Evolutionary conservation across 2,797 vertebrate species (phyloP).

Genomic region (Crenichthys baileyi): DNA sequence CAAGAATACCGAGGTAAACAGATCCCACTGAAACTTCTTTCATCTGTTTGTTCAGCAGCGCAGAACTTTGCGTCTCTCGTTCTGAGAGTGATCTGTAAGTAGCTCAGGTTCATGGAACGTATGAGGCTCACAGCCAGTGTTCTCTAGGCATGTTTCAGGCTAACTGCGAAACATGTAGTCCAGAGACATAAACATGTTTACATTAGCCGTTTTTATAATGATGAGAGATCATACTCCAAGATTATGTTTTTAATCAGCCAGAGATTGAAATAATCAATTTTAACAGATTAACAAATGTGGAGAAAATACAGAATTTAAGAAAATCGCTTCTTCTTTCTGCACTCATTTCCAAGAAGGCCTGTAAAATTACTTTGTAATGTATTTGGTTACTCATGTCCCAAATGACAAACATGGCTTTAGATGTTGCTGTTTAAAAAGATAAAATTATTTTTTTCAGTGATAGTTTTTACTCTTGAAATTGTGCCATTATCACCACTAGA

Average conservation of each 20-base stretch:
- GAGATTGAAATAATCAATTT: not conserved
- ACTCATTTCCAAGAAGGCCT: not conserved
- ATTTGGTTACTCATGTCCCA: not conserved
- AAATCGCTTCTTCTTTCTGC: not conserved
- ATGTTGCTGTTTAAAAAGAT: not conserved
- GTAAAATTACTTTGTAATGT: not conserved
- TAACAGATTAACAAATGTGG: not conserved
- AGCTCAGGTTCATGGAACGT: not conserved
- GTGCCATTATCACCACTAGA: not conserved
- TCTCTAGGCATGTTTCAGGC: not conserved
- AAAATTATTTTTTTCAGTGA: not conserved
- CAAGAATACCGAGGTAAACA: conserved; percentile 17
- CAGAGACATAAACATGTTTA: not conserved
- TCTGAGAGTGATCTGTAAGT: not conserved
- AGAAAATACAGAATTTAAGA: not conserved
- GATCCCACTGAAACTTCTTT: not conserved
- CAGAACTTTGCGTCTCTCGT: not conserved
- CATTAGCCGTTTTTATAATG: not conserved
- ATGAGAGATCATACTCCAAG: not conserved
- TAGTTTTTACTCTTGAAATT: not conserved
- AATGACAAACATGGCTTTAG: not conserved
- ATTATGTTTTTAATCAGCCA: not conserved
- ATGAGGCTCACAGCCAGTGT: not conserved
- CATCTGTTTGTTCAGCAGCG: not conserved
- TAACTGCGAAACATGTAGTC: not conserved